These are phyloP conservation scores for Phalacrocorax aristotelis DNA, from an alignment of 2,113 vertebrate genomes.

Conservation along the genomic window DNA sequence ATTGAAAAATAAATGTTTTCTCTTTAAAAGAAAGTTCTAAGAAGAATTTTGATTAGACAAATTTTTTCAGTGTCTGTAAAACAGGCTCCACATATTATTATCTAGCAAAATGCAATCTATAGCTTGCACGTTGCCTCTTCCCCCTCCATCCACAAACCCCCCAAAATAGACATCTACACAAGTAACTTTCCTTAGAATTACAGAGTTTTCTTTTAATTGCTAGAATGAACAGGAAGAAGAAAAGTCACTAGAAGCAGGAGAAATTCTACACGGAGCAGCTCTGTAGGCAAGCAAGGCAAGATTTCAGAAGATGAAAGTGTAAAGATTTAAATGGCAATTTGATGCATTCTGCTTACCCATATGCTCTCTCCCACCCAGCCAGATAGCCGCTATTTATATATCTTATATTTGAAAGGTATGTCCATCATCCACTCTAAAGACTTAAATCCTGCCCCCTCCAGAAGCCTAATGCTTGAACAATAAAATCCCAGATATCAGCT, in stretches of 20 bases:
- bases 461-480: neutral
- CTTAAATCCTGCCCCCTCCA: slow-evolving; percentile 19
- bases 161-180: neutral
- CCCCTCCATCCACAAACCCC: slow-evolving; percentile 1
- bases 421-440: slow-evolving; percentile 26
- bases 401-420: slow-evolving; percentile 34
- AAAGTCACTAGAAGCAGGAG: slow-evolving; percentile 26
- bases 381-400: slow-evolving; percentile 33
- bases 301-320: slow-evolving; percentile 40
- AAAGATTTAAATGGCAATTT: slow-evolving; percentile 53
- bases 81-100: neutral
- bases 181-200: neutral
- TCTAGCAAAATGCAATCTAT: neutral
- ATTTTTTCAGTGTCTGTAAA: neutral
- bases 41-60: slow-evolving; percentile 4
- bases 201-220: slow-evolving; percentile 46
- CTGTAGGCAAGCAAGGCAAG: slow-evolving; percentile 34
- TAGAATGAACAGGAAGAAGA: slow-evolving; percentile 5
- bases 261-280: slow-evolving; percentile 39
- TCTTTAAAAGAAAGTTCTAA: neutral
- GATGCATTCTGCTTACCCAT: slow-evolving; percentile 52
- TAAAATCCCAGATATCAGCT: neutral
- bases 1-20: neutral
- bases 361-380: slow-evolving; percentile 52
- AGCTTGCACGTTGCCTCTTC: slow-evolving; percentile 10